A percentile compares a stretch with the other conserved stretches of the same genome.
phyloP scores from a whole-genome alignment of 1,140 invertebrate genomes.

The Anadara kagoshimensis region DNA sequence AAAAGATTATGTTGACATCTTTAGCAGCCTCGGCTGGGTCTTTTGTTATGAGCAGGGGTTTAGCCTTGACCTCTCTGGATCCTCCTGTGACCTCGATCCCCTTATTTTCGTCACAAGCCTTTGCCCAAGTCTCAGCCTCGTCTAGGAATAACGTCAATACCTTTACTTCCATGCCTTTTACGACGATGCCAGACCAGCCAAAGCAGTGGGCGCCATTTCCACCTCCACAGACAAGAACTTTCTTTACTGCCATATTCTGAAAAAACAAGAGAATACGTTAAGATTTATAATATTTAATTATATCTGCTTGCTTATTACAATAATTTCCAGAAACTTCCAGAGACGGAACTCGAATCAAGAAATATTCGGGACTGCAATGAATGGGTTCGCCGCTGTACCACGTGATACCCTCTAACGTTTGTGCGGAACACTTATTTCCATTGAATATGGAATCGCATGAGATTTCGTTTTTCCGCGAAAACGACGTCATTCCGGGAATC shows the following conservation, averaged over 20 bases:
- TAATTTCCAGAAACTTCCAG: no score
- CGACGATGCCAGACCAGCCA: constrained; percentile 47
- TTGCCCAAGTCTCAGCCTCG: constrained; percentile 51
- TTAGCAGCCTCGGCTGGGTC: constrained; percentile 41
- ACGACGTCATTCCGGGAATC: no score
- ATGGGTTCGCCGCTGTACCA: no score
- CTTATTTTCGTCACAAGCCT: constrained; percentile 31
- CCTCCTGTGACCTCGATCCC: constrained; percentile 7
- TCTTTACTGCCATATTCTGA: background rate
- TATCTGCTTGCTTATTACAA: no score
- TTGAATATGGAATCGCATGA: no score
- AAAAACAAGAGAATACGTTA: no score
- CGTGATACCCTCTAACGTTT: no score
- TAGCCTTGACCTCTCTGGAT: constrained; percentile 25
- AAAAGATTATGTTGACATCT: constrained; percentile 50
- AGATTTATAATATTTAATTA: no score
- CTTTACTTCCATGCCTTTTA: constrained; percentile 35
- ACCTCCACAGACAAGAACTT: constrained; percentile 47
- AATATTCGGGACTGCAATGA: no score
- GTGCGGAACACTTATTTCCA: no score
- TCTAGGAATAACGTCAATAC: constrained; percentile 50
- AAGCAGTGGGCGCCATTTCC: constrained; percentile 55
- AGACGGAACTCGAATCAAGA: no score
- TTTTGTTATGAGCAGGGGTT: constrained; percentile 39
- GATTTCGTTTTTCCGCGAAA: no score